Evolutionary conservation across 2,113 vertebrate genomes (phyloP), one percentile per base, ranked within the genome.

Genomic region (Channa maculata): DNA sequence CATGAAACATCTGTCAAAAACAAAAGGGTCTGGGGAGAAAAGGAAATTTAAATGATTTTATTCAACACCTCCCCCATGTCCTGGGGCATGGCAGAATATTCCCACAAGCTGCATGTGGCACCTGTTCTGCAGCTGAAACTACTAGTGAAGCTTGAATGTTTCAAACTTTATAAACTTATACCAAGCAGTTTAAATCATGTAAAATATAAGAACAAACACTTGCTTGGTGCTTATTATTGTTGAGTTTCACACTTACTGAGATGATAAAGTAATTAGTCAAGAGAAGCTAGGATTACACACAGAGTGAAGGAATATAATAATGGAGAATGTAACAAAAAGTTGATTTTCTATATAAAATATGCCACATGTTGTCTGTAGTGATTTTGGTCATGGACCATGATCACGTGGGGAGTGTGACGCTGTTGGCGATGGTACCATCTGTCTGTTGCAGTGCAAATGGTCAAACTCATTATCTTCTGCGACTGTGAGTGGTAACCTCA

Each of bases 1-100:
- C 24, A 63, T n/a, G 64, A n/a, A 75, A 81, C 74, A 76, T 81
- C 77, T 71, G 77, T 65, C 33, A 64, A 14, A 75, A 77, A 68
- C 57, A 66, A 59, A 60, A 65, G 50, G 55, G 77, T 66, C 33
- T 59, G n/a, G 8, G 41, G 52, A 79, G 63, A 70, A 54, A 50
- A 62, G 11, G 24, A 80, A 81, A 79, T 69, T 45, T 34, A 37
- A 48, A 46, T 64, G 43, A 82, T 69, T 62, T 80, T n/a, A 80
- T 74, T 53, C 52, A 64, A 4, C 3, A 71, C 46, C 10, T 65
- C 70, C 67, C 49, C 67, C 36, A n/a, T 76, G 37, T 76, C 62
- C 75, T 8, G 34, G 46, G 59, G 61, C 67, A 59, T 2, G 13
- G n/a, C 48, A 77, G 43, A 44, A 62, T 49, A 80, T 75, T 80